Evolutionary conservation across 37 sponge, comb jelly and placozoan genomes (phyloP), one percentile per base, ranked within the genome.

Genomic region (Spongia lamella): DNA sequence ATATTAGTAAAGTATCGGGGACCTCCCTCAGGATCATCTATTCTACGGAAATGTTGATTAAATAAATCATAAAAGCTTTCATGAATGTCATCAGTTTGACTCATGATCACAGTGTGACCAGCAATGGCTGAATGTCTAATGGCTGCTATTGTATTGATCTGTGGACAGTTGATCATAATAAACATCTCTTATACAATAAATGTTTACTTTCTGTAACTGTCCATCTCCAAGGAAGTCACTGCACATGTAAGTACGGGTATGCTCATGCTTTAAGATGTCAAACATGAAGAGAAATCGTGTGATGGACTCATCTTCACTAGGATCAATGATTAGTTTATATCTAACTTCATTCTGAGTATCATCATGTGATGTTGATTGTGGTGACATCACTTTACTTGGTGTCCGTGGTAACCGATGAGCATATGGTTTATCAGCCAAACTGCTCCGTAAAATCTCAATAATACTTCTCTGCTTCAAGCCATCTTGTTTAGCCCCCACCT

Each of bases 61-160:
- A 92, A 88, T 31, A 92, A 79, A 43, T 92, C 93, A 56, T 93
- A 93, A 50, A 93, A 89, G 70, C 94, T 93, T 73, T 89, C 94
- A 53, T 89, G 86, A 19, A 93, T 89, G 61, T 86, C 90, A 56
- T 89, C 90, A 0, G 94, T 85, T 49, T 93, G 90, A 52, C 73
- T 82, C 86, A 93, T 81, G 36, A 93, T 73, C 1, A 86, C 90
- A 6, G 94, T 93, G 72, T 85, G 86, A 1, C 90, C 90, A 37
- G 89, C 87, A 9, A 82, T 79, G 30, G 87, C 90, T 38, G 87
- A 85, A 70, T 85, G 82, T 30, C 86, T 73, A 30, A 90, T 78
- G 3, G 86, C 86, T 21, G 91, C 82, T 51, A 90, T 81, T 0
- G 82, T 85, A 68, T 85, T 90, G 71, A 90, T 82, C 91, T 85